Conservation (phyloP, 2,113 vertebrate species). For the Chaenogobius annularis region DNA sequence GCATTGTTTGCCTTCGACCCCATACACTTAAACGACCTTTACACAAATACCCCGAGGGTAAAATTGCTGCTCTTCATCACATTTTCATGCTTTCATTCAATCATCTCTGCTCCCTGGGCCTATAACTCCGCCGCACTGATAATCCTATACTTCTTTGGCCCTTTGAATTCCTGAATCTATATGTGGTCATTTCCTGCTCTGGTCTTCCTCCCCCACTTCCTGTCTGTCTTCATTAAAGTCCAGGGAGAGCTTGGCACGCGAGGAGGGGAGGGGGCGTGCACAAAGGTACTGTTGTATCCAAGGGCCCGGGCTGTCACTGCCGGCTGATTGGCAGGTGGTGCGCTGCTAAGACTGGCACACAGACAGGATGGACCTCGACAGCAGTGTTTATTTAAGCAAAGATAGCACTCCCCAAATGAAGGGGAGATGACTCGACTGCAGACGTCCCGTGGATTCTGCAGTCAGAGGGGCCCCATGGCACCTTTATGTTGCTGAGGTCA, state of each 20-base stretch:
- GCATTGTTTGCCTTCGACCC: constrained; percentile 29
- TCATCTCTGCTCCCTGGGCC: constrained; percentile 9
- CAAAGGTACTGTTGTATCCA: constrained; percentile 83
- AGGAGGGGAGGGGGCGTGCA: constrained; percentile 56
- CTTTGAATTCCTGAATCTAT: constrained; percentile 79
- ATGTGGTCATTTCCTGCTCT: constrained; percentile 78
- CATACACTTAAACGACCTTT: constrained; percentile 31
- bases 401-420: constrained; percentile 70
- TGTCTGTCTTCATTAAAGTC: constrained; percentile 83
- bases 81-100: constrained; percentile 28
- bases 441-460: constrained; percentile 39
- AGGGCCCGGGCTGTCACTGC: constrained; percentile 64
- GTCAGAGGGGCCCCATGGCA: constrained; percentile 25
- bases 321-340: constrained; percentile 79
- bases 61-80: constrained; percentile 19
- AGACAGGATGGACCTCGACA: constrained; percentile 55
- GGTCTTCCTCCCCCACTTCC: constrained; percentile 82
- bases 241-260: constrained; percentile 75
- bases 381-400: constrained; percentile 72
- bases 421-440: constrained; percentile 50
- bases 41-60: constrained; percentile 32
- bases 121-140: constrained; percentile 39
- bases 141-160: constrained; percentile 67
- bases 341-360: constrained; percentile 56
- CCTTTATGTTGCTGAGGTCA: constrained; percentile 25